Base-by-base conservation (phyloP, 2,797 vertebrate species). In the Ctenochaetus hawaiiensis region DNA sequence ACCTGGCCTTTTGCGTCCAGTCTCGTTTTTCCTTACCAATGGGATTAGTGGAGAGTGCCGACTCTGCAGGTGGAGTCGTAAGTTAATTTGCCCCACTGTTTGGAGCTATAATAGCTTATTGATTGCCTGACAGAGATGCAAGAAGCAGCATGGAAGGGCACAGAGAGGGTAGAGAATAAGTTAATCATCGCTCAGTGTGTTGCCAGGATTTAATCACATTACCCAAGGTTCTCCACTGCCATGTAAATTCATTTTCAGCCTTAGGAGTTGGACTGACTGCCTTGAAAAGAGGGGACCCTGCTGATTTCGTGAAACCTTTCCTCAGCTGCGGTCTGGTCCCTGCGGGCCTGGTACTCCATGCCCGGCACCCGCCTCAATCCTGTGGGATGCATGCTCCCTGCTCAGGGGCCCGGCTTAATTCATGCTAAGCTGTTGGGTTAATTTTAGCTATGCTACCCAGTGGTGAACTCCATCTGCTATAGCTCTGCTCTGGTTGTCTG, bases 91-190 rank as follows among this genome's bases (percentile, higher is more conserved):
- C 71, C 83, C 89, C 72, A 78, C 91, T 91, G 93, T 94, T 95
- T 84, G 83, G 82, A 92, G 87, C 93, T 92, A 89, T 95, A 95
- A 95, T 96, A 93, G 94, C 93, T 95, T 95, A 96, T 96, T 94
- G 95, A 96, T 95, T 93, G 92, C 83, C 87, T 92, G 92, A 92
- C 92, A 89, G 89, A 93, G 91, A 93, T 86, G 91, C 91, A 88
- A 88, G 87, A 91, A 75, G 87, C 78, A 80, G 83, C 63, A 39
- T 78, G 77, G 91, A 92, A 90, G 85, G 87, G 86, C 87, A 91
- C 66, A 53, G 75, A 65, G 72, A 79, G 84, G 77, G 78, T 76
- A 91, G 89, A 86, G 90, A 92, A 94, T 95, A 94, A 95, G 93
- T 93, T 94, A 93, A 95, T 95, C 94, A 89, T 91, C 73, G 78